Percentiles rank a stretch among this genome's conserved stretches.
phyloP scores from a whole-genome alignment of 2,888 invertebrate genomes.

The Sericinus montela region DNA sequence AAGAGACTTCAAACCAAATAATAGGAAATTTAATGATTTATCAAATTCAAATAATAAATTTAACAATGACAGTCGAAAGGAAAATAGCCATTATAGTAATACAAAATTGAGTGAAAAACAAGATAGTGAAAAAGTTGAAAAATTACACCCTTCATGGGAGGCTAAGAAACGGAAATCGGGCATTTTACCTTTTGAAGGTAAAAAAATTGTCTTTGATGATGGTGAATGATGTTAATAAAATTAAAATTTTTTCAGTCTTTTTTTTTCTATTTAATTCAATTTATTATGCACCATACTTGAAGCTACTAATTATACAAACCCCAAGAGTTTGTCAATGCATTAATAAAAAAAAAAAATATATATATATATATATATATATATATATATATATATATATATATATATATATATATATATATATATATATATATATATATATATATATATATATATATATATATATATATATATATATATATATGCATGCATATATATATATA shows the following conservation, averaged over 20 bases:
- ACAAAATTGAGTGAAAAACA: conserved; percentile 22
- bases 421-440: too few relatives aligned
- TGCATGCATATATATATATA: too few relatives aligned
- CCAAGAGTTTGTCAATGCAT: too few relatives aligned
- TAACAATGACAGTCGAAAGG: conserved; percentile 11
- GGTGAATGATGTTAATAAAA: conserved; percentile 28
- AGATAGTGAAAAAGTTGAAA: conserved; percentile 41
- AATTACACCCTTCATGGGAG: conserved; percentile 77
- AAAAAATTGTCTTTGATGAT: conserved; percentile 69
- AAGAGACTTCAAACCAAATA: conserved; percentile 29
- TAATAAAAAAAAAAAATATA: too few relatives aligned
- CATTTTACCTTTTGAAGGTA: conserved; percentile 67
- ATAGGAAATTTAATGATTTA: conserved; percentile 19
- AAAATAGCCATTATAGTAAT: background rate
- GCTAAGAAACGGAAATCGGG: conserved; percentile 69
- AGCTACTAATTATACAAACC: background rate
- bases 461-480: too few relatives aligned
- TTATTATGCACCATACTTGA: background rate
- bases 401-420: too few relatives aligned
- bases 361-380: too few relatives aligned
- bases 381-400: too few relatives aligned
- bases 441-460: too few relatives aligned
- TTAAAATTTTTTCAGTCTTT: background rate
- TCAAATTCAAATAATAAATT: conserved; percentile 31
- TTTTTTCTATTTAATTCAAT: background rate